phyloP scores from a whole-genome alignment of 1,140 invertebrate genomes.

The Aphelenchoides avenae region DNA sequence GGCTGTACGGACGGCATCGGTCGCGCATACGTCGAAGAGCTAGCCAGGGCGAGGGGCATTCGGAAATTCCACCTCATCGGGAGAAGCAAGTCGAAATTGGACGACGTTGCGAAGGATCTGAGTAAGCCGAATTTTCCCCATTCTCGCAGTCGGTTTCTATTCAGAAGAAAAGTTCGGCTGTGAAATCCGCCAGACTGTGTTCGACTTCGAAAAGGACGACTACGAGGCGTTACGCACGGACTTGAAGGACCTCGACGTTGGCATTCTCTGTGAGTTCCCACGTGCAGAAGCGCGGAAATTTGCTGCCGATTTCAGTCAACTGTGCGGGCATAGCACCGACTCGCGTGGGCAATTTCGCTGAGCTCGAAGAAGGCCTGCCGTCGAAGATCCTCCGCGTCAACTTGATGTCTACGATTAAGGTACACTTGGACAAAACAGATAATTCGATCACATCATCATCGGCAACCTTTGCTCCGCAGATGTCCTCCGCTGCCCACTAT shows the following conservation, averaged over 20 bases:
- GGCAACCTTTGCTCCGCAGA: no score
- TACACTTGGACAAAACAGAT: constrained; percentile 1
- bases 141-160: not conserved
- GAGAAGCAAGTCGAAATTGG: constrained; percentile 75
- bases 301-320: constrained; percentile 68
- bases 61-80: constrained; percentile 70
- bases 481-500: no score
- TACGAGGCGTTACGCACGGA: constrained; percentile 63
- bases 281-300: constrained; percentile 1
- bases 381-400: constrained; percentile 58
- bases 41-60: constrained; percentile 60
- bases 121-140: no score
- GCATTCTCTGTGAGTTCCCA: constrained; percentile 67
- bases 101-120: constrained; percentile 75
- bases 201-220: constrained; percentile 56
- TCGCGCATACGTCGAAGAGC: constrained; percentile 77
- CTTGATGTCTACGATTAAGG: constrained; percentile 51
- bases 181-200: constrained; percentile 43
- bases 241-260: constrained; percentile 75
- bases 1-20: constrained; percentile 87
- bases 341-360: constrained; percentile 69
- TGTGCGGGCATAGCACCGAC: constrained; percentile 89
- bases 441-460: not conserved
- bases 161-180: constrained; percentile 46
- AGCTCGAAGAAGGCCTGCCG: constrained; percentile 56